Evolutionary conservation across 2,888 invertebrate species (phyloP).

Genomic region (Drosophila merina): DNA sequence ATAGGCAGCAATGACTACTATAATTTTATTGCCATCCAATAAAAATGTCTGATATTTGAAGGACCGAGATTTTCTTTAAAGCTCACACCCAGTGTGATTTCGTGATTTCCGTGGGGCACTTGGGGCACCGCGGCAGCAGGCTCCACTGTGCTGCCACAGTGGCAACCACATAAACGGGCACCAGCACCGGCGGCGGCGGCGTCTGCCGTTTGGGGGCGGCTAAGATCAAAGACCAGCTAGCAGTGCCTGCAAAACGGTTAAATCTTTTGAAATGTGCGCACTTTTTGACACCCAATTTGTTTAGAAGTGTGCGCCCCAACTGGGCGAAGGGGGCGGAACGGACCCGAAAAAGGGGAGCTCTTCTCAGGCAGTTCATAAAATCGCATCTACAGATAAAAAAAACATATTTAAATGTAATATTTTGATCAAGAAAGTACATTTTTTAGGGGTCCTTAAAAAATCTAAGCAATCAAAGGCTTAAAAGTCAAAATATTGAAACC

Average conservation of each 20-base stretch:
- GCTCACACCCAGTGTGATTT: constrained; percentile 52
- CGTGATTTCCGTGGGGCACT: constrained; percentile 35
- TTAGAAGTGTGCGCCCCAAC: constrained; percentile 68
- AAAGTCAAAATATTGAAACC: not conserved
- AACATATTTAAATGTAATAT: not conserved
- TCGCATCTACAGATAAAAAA: constrained; percentile 16
- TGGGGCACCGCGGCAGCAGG: constrained; percentile 30
- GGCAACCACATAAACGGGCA: constrained; percentile 57
- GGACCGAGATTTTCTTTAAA: not conserved
- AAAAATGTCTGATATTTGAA: constrained; percentile 1
- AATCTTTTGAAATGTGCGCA: constrained; percentile 80
- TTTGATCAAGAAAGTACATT: not conserved
- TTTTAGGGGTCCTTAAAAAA: no score
- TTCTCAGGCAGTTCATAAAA: constrained; percentile 63
- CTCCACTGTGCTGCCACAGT: constrained; percentile 48
- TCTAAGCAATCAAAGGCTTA: no score
- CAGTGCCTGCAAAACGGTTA: constrained; percentile 72
- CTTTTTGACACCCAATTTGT: constrained; percentile 82
- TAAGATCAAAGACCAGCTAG: constrained; percentile 64
- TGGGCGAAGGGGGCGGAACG: not conserved
- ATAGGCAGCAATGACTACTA: not conserved
- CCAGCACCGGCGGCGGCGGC: constrained; percentile 52
- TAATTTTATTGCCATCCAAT: constrained; percentile 1
- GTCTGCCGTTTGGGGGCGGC: constrained; percentile 59
- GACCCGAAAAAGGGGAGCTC: not conserved